Evolutionary conservation across 2,797 vertebrate species (phyloP), one percentile per base, ranked within the genome.

Genomic region (Malurus splendens): DNA sequence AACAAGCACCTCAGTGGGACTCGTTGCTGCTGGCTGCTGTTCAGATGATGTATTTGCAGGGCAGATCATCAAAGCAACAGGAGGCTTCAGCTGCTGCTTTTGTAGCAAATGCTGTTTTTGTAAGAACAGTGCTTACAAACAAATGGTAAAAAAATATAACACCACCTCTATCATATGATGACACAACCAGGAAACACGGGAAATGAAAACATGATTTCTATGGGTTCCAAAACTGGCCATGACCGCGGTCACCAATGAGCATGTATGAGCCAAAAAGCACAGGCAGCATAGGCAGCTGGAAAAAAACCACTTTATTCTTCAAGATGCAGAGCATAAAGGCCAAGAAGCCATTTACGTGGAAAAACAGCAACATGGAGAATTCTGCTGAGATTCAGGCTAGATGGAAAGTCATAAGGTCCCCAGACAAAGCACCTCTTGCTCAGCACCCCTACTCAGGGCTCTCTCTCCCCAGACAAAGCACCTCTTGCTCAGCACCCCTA

Each of bases 1-100:
- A 90, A 81, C 82, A 75, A 92, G 55, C 52, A 70, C 82, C 86
- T 90, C 83, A 45, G 48, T 68, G 82, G 78, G 93, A 80, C 68
- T 80, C 75, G 6, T 13, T 54, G 90, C 81, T 80, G 60, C 78
- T 94, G 93, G 93, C 86, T 90, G 65, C 50, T 79, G 44, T 66
- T 91, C 94, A 80, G 72, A 93, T 92, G 78, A 94, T 74, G 78
- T 75, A 92, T 92, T 72, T 87, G 51, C 75, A 91, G 86, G 95
- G 79, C 82, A 81, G 28, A 77, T 20, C 65, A 93, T 94, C 93
- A 92, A 94, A 95, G 93, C 75, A 91, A 77, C 72, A 68, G 88
- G 88, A 90, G 75, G 75, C 33, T 82, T 82, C 91, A 90, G 88
- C 61, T 67, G 75, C 50, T 74, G 72, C 44, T 82, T 65, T 42